These are phyloP conservation scores for Holothuria glaberrima DNA, from an alignment of 35 echinoderm and acorn worm genomes.

Conservation along the genomic window DNA sequence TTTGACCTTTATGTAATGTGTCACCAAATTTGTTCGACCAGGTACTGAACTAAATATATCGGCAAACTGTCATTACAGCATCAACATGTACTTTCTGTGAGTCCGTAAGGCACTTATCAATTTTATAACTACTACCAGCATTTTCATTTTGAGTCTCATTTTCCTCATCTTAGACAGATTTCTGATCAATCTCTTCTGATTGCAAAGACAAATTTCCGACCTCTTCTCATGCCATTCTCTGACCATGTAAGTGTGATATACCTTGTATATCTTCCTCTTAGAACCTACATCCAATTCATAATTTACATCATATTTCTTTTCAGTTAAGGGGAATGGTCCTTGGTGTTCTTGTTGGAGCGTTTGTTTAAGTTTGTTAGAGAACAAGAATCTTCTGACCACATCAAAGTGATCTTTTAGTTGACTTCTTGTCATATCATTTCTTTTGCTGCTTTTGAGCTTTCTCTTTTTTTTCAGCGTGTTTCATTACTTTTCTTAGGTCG, in stretches of 20 bases:
- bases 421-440: slow-evolving; percentile 33
- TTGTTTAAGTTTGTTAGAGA: neutral
- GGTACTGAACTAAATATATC: slow-evolving; percentile 6
- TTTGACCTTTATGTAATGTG: slow-evolving; percentile 37
- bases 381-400: slow-evolving; percentile 33
- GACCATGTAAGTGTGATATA: slow-evolving; percentile 36
- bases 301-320: slow-evolving; percentile 27
- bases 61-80: neutral
- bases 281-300: slow-evolving; percentile 11
- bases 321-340: neutral
- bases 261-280: slow-evolving; percentile 12
- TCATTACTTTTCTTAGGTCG: neutral
- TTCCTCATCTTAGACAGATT: slow-evolving; percentile 6
- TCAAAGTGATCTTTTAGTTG: neutral
- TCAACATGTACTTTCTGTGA: neutral
- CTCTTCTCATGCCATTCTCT: slow-evolving; percentile 33
- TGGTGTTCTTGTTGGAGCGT: neutral
- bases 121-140: neutral
- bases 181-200: slow-evolving; percentile 11
- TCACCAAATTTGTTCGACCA: slow-evolving; percentile 43
- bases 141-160: slow-evolving; percentile 36
- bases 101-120: neutral
- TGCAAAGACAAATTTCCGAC: slow-evolving; percentile 8
- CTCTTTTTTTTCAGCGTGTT: neutral
- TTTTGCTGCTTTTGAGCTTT: slow-evolving; percentile 56